Conservation (phyloP, 1,140 invertebrate genomes). For the Bombus fervidus region DNA sequence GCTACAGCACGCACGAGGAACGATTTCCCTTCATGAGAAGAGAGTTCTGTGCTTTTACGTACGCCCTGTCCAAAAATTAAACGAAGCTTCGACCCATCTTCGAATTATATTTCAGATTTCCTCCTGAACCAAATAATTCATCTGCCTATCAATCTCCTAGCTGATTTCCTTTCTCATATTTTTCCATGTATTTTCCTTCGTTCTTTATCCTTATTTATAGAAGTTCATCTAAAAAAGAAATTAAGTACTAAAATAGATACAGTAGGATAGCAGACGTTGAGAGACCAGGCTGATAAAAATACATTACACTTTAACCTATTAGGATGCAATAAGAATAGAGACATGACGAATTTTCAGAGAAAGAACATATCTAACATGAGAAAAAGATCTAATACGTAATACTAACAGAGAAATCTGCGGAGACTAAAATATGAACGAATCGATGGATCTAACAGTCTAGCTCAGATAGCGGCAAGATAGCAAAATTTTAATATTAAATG, state of each 20-base stretch:
- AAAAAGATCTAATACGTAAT: background rate
- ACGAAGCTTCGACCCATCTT: background rate
- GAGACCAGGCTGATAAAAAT: background rate
- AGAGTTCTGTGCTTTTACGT: background rate
- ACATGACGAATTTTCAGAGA: background rate
- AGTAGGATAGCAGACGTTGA: background rate
- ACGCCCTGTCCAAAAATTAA: background rate
- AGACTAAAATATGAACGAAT: background rate
- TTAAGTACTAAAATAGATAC: background rate
- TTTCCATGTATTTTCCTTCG: background rate
- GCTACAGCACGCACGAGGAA: background rate
- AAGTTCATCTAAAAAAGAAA: background rate
- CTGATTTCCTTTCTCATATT: background rate
- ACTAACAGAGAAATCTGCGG: background rate
- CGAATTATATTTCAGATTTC: background rate
- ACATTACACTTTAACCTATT: background rate
- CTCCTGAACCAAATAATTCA: background rate
- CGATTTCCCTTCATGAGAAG: background rate
- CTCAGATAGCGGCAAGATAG: background rate
- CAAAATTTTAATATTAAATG: background rate
- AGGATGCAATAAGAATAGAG: background rate
- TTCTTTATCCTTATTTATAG: background rate
- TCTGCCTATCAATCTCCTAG: background rate
- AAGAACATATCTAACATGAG: background rate
- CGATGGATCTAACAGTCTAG: background rate